Evolutionary conservation across 1,140 invertebrate species (phyloP).

Genomic region (Bilobella aurantiaca): DNA sequence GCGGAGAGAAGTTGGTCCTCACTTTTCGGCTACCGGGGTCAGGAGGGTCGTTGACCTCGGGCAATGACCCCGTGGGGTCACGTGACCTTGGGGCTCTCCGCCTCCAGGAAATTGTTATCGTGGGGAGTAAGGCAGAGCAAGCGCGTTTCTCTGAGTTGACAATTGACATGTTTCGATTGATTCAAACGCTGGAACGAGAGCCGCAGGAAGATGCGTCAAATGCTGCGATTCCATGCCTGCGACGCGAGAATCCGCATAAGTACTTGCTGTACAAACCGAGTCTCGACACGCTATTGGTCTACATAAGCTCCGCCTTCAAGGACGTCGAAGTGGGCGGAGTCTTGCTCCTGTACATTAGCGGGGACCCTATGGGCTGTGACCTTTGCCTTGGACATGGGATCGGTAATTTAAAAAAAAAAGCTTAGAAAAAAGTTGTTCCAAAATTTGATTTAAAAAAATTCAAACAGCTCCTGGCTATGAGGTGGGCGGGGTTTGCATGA

Average conservation of each 20-base stretch:
- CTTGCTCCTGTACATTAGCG: conserved; percentile 83
- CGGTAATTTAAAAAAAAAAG: neutral
- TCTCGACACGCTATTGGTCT: conserved; percentile 84
- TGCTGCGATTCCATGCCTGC: neutral
- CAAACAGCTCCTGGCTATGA: conserved; percentile 65
- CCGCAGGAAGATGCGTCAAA: conserved; percentile 45
- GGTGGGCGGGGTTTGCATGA: conserved; percentile 78
- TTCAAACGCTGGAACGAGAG: conserved; percentile 87
- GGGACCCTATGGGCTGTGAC: conserved; percentile 47
- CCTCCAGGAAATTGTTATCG: conserved; percentile 87
- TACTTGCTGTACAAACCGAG: conserved; percentile 92
- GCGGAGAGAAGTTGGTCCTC: conserved; percentile 48
- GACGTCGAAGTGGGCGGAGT: conserved; percentile 84
- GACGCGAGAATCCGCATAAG: conserved; percentile 76
- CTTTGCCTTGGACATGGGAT: neutral
- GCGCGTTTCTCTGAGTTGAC: conserved; percentile 97
- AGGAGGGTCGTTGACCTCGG: too few species aligned
- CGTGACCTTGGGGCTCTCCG: conserved; percentile 64
- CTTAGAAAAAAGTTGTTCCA: too few species aligned
- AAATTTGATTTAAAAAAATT: too few species aligned
- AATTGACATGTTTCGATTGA: conserved; percentile 96
- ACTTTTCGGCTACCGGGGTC: conserved; percentile 47
- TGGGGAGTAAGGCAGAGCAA: conserved; percentile 87
- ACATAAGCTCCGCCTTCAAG: conserved; percentile 86
- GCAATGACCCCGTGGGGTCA: too few species aligned